Evolutionary conservation across 2,113 vertebrate genomes (phyloP), one percentile per base, ranked within the genome.

Genomic region (Carlito syrichta): DNA sequence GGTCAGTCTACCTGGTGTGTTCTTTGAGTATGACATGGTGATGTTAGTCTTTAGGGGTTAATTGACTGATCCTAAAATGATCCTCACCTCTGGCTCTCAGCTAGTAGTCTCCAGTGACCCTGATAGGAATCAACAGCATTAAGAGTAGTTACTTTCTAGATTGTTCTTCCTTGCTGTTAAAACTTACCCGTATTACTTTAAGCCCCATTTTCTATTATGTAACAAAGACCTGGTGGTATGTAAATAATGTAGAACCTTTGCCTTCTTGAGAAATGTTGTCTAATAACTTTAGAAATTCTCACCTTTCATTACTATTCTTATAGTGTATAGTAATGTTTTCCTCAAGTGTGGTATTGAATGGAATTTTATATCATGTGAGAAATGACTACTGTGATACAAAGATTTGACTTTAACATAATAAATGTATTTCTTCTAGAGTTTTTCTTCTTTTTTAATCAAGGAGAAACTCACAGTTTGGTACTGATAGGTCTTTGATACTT

Each of bases 331-430:
- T 45, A 32, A 48, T 87, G n/a, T 74, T 93, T 95, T 91, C 17
- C 22, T 25, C 63, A 17, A 54, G 12, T 30, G 0, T 76, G 48
- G 6, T 60, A 58, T 40, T 78, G 27, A 74, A 43, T 91, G 22
- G 69, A 12, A 89, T 89, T 89, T 87, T 94, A 38, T 94, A n/a
- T 89, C 52, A 30, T 73, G 35, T 76, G 54, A 91, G 56, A 82
- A 86, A 74, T 32, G 50, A 63, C 30, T 62, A 17, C 52, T 86
- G 0, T 66, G 40, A 77, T 77, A 43, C n/a, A 79, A 78, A 32
- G 23, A 54, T 23, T 91, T 88, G 79, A 48, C 40, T 45, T 78
- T 86, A 54, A 77, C 88, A 58, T 81, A 76, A 62, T 79, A 38
- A 91, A 93, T 52, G 50, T 16, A 38, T 92, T 95, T 87, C 43